These are phyloP conservation scores for Stigmatopora argus DNA, from an alignment of 2,113 vertebrate species.

Conservation along the genomic window DNA sequence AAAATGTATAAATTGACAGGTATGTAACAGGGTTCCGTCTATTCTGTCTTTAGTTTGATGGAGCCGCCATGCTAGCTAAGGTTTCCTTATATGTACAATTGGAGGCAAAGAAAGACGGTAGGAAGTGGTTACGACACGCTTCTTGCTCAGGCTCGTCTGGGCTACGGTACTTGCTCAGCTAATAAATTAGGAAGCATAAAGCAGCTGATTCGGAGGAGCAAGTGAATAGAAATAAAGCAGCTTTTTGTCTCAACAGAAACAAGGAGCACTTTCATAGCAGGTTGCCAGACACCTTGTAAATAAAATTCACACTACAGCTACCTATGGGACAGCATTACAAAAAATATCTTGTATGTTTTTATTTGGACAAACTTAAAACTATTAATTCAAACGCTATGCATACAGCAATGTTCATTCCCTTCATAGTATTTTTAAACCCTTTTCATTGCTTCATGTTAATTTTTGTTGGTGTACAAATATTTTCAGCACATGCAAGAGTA, in stretches of 20 bases:
- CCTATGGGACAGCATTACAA: background rate
- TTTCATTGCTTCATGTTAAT: background rate
- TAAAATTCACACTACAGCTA: background rate
- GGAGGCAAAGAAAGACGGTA: constrained; percentile 40
- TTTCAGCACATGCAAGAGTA: constrained; percentile 3
- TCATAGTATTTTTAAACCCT: background rate
- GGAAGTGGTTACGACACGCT: constrained; percentile 63
- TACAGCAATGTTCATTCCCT: background rate
- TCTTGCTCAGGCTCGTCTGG: constrained; percentile 52
- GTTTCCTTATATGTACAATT: constrained; percentile 75
- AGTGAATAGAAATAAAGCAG: constrained; percentile 12
- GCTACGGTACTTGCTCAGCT: constrained; percentile 2
- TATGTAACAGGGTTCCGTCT: too few relatives aligned
- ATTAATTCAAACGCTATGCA: background rate
- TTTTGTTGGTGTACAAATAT: background rate
- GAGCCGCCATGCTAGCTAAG: constrained; percentile 12
- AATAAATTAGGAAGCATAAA: constrained; percentile 9
- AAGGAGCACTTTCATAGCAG: constrained; percentile 47
- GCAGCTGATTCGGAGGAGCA: background rate
- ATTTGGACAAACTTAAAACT: too few relatives aligned
- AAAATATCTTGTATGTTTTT: background rate
- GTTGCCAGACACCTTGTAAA: background rate
- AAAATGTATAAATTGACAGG: too few relatives aligned
- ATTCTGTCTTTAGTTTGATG: background rate
- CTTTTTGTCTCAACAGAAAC: constrained; percentile 21